Evolutionary conservation across 2,888 invertebrate genomes (phyloP).

Genomic region (Hermaeophaga mercurialis): DNA sequence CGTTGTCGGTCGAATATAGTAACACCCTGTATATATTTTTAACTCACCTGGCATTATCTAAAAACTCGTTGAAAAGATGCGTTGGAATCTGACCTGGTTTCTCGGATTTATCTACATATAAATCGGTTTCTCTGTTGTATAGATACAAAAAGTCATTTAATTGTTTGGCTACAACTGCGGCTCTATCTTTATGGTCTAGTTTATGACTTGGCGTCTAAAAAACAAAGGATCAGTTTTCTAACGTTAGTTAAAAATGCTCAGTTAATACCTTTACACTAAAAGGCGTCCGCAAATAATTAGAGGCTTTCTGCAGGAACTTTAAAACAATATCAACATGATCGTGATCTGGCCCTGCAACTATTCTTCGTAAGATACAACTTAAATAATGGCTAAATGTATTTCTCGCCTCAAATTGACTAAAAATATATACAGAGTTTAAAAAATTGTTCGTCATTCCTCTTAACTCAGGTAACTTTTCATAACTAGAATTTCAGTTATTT

Average conservation of each 20-base stretch:
- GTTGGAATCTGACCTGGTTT: conserved; percentile 64
- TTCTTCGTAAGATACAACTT: conserved; percentile 72
- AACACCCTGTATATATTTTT: too few species aligned
- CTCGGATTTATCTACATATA: conserved; percentile 74
- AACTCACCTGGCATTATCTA: conserved; percentile 64
- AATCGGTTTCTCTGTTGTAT: conserved; percentile 82
- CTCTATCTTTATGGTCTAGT: conserved; percentile 78
- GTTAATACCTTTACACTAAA: conserved; percentile 63
- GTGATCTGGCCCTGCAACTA: conserved; percentile 63
- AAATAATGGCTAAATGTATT: conserved; percentile 81
- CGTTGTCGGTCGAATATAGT: too few species aligned
- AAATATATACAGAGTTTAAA: conserved; percentile 36
- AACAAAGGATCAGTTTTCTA: conserved; percentile 3
- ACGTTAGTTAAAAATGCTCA: conserved; percentile 1
- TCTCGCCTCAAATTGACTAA: conserved; percentile 71
- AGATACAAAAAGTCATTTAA: conserved; percentile 82
- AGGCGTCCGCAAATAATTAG: conserved; percentile 73
- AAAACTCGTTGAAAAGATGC: conserved; percentile 65
- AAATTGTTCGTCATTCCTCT: too few species aligned
- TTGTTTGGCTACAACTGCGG: conserved; percentile 83
- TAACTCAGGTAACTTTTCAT: too few species aligned
- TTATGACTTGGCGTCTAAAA: conserved; percentile 71
- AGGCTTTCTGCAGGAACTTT: conserved; percentile 76
- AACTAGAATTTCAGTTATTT: too few species aligned
- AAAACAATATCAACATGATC: conserved; percentile 71